A percentile compares a stretch with the other conserved stretches of the same genome.
phyloP scores from a whole-genome alignment of 2,797 vertebrate genomes.

The Aphelocoma californica region DNA sequence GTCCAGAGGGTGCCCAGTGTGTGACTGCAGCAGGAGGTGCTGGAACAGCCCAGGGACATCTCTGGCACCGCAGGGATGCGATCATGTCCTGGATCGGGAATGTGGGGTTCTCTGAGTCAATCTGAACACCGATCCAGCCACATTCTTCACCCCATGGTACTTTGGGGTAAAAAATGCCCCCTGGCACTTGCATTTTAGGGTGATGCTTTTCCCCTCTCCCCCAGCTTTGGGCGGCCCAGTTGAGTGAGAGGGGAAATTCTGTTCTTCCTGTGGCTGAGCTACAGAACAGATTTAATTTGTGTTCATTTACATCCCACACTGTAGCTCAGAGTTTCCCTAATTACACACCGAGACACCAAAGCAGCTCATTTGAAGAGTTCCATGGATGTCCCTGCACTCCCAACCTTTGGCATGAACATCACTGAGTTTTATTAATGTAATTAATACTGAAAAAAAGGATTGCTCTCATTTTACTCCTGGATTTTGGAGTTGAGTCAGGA shows the following conservation, averaged over 20 bases:
- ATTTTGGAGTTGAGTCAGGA: neutral
- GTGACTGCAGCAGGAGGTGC: neutral
- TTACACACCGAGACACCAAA: neutral
- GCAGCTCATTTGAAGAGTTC: neutral
- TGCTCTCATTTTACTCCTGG: neutral
- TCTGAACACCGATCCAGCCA: neutral
- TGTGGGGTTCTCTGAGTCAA: neutral
- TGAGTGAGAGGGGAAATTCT: neutral
- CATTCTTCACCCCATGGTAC: fast-evolving
- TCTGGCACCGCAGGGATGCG: neutral
- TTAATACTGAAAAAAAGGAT: neutral
- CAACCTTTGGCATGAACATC: neutral
- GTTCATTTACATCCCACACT: neutral
- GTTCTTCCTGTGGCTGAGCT: neutral
- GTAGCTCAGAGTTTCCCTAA: neutral
- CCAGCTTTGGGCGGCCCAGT: neutral
- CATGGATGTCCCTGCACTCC: neutral
- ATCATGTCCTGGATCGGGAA: neutral
- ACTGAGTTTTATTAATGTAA: neutral
- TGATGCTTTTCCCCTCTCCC: neutral
- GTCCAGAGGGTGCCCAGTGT: neutral
- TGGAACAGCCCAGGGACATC: neutral
- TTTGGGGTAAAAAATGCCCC: neutral
- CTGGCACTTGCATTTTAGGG: neutral
- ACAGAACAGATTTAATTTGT: neutral